Evolutionary conservation across 2,797 vertebrate species (phyloP), one percentile per base, ranked within the genome.

Genomic region (Furcifer pardalis): DNA sequence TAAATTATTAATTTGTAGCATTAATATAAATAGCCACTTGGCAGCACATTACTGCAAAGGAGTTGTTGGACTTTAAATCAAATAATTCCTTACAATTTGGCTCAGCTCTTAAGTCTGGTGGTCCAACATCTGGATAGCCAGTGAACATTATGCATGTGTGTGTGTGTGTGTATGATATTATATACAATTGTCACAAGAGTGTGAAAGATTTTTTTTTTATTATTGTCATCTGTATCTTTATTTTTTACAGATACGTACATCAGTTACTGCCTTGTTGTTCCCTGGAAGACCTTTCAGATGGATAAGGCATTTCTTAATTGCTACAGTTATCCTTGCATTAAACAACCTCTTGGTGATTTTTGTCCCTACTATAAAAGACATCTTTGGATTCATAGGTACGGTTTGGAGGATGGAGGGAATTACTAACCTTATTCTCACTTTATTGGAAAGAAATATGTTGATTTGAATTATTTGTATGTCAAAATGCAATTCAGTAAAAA

Each of bases 301-400:
- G 98, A 92, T 96, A 87, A 97, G 98, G 77, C 98, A 99, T 93
- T 87, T 99, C 84, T 79, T 98, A 83, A 97, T 98, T 85, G 98
- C 98, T 3, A 93, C 95, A 2, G 79, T 94, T 78, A 95, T 99
- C 87, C 94, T 99, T 90, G 92, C 88, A 83, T 97, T 98, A 91
- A 98, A 98, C 94, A 97, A 99, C 90, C 81, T 98, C 66, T 94
- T 99, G 86, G 99, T 99, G 87, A 99, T 99, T 93, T 99, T 98
- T 15, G 98, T 99, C 69, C 98, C 98, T 7, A 97, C 97, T 83
- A 99, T 99, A 95, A 97, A 98, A 94, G 98, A 99, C 93, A 99
- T 99, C 93, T 99, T 99, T 15, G 98, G 98, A 93, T 99, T 99
- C 92, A 99, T 99, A n/a, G 98, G 98, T 99, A 94, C 94, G 97